These are phyloP conservation scores for Seira ritae DNA, from an alignment of 2,888 invertebrate species.

Conservation along the genomic window DNA sequence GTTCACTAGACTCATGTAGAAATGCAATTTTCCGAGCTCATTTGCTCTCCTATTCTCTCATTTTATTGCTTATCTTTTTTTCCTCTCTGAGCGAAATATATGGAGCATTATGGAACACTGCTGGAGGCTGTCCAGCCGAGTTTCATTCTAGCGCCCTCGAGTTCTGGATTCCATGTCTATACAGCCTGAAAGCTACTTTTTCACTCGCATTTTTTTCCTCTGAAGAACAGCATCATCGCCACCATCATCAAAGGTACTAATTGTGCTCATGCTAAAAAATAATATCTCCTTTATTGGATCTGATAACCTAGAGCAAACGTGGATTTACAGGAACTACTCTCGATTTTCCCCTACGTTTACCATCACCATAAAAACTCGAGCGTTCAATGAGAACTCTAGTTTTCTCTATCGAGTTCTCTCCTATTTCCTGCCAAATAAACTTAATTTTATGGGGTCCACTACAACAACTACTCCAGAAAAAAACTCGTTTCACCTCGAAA, in stretches of 20 bases:
- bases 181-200: neutral
- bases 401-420: neutral
- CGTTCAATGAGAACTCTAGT: neutral
- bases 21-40: constrained; percentile 51
- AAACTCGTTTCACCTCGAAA: neutral
- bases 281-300: neutral
- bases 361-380: neutral
- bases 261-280: constrained; percentile 7
- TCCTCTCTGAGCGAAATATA: neutral
- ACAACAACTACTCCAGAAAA: neutral
- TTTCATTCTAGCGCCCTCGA: too few species aligned
- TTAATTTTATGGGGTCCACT: constrained; percentile 7
- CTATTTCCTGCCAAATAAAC: neutral
- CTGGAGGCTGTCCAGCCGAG: constrained; percentile 8
- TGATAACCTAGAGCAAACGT: neutral
- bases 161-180: too few species aligned
- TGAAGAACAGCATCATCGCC: neutral
- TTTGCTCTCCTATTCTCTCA: constrained; percentile 40
- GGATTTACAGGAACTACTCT: neutral
- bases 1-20: constrained; percentile 26
- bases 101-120: constrained; percentile 6
- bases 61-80: constrained; percentile 34
- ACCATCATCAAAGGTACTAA: neutral
- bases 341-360: constrained; percentile 6
- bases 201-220: neutral